Conservation (phyloP, 1,140 invertebrate genomes). For the Drosophila fuyamai region DNA sequence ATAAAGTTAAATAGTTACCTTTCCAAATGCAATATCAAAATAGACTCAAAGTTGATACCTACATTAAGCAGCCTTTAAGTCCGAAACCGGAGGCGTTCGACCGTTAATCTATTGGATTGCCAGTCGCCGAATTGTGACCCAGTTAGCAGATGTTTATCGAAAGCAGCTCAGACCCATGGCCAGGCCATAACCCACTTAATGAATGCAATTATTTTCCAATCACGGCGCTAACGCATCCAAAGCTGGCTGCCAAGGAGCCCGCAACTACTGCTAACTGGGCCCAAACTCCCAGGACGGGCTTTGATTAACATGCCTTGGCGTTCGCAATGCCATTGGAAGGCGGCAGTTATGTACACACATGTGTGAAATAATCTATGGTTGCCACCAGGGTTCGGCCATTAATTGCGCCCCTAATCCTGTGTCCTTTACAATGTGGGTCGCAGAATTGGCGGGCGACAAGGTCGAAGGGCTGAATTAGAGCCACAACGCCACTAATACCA, state of each 20-base stretch:
- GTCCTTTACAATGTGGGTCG: constrained; percentile 34
- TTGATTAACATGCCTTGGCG: constrained; percentile 56
- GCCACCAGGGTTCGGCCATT: constrained; percentile 40
- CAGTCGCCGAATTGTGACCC: constrained; percentile 39
- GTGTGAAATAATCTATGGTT: constrained; percentile 33
- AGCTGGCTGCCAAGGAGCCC: constrained; percentile 21
- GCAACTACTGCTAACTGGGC: constrained; percentile 15
- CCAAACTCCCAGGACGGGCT: constrained; percentile 16
- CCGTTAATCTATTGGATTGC: constrained; percentile 43
- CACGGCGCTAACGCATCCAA: constrained; percentile 54
- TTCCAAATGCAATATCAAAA: background rate
- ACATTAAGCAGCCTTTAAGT: background rate
- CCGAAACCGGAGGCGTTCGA: constrained; percentile 16
- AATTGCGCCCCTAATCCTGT: constrained; percentile 54
- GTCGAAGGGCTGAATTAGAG: constrained; percentile 46
- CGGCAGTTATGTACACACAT: constrained; percentile 14
- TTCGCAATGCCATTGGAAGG: constrained; percentile 11
- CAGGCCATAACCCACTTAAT: constrained; percentile 43
- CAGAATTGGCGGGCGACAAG: constrained; percentile 4
- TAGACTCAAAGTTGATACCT: background rate
- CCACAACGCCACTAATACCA: constrained; percentile 34
- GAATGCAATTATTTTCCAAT: constrained; percentile 76
- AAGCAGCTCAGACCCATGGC: background rate
- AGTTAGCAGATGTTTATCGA: constrained; percentile 33
- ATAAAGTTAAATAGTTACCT: too few relatives aligned